Evolutionary conservation across 2,888 invertebrate genomes (phyloP).

Genomic region (Drosophila sordidapex): DNA sequence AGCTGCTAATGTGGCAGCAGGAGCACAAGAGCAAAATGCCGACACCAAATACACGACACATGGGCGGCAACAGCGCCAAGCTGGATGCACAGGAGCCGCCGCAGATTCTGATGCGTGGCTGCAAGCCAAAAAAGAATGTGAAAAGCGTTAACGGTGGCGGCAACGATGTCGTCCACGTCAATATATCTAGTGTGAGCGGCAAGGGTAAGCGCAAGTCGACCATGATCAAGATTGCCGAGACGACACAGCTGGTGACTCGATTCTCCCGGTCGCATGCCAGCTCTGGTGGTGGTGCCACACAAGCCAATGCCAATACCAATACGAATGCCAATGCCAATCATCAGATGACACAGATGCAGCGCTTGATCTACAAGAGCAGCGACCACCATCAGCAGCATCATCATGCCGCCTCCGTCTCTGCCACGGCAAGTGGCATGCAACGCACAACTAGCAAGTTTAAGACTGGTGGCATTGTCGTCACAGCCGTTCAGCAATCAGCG

Average conservation of each 20-base stretch:
- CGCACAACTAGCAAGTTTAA: conserved; percentile 85
- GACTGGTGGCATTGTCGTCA: conserved; percentile 87
- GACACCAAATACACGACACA: conserved; percentile 30
- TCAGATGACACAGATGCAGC: conserved; percentile 33
- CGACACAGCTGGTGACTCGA: conserved; percentile 74
- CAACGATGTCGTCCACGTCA: conserved; percentile 14
- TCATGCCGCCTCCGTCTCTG: conserved; percentile 11
- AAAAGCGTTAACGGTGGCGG: conserved; percentile 4
- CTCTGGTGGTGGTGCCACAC: conserved; percentile 10
- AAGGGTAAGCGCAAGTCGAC: conserved; percentile 68
- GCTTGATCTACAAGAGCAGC: conserved; percentile 43
- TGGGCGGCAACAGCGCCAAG: conserved; percentile 45
- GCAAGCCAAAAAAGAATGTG: conserved; percentile 32
- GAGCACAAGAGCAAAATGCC: conserved; percentile 54
- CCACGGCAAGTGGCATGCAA: conserved; percentile 23
- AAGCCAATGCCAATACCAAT: conserved; percentile 11
- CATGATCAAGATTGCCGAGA: conserved; percentile 78
- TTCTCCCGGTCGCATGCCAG: conserved; percentile 64
- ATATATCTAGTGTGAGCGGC: neutral
- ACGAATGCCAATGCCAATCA: conserved; percentile 22
- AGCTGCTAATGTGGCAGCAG: conserved; percentile 85
- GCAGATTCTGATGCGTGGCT: conserved; percentile 39
- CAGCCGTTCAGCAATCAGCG: conserved; percentile 84
- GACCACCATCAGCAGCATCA: conserved; percentile 6
- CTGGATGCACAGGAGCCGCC: conserved; percentile 47